Evolutionary conservation across 2,113 vertebrate species (phyloP), one percentile per base, ranked within the genome.

Genomic region (Plotosus lineatus): DNA sequence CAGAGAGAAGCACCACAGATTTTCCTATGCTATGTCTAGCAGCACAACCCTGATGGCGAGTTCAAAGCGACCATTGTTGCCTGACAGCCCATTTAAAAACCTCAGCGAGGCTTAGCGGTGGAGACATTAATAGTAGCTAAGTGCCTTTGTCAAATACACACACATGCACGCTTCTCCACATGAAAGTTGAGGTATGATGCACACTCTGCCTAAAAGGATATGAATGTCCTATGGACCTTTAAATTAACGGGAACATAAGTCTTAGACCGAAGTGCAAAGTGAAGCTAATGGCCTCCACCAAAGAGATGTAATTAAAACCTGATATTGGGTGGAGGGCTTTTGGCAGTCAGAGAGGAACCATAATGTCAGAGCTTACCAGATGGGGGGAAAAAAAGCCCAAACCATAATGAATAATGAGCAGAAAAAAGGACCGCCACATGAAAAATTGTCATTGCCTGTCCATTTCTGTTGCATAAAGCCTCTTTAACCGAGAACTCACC

Each of bases 291-390:
- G 78, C 50, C 74, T 69, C 23, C 3, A 68, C 81, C 84, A 83
- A 74, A 80, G 69, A 63, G 33, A 76, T 85, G 73, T 86, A 80
- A 86, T 86, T 84, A 85, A 86, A 87, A 69, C 81, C 81, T 68
- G 75, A 58, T 77, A 65, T 31, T n/a, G 78, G 68, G 78, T 81
- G 82, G 65, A 75, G 81, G 74, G 80, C 14, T 44, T 85, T 56
- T 68, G 79, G 71, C 66, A 51, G 40, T 36, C 50, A 75, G 75
- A 72, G 82, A 53, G 46, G 79, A 66, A 75, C 38, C 80, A 44
- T 28, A 33, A 74, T 53, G 61, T 82, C 11, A 50, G 61, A 69
- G 63, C 23, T 46, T 61, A 60, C 61, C 63, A 83, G 68, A 82
- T 82, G 58, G 46, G 58, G 23, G 36, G 40, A 33, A 61, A 11